Evolutionary conservation across 2,888 invertebrate species (phyloP), one percentile per base, ranked within the genome.

Genomic region (Seira musarum): DNA sequence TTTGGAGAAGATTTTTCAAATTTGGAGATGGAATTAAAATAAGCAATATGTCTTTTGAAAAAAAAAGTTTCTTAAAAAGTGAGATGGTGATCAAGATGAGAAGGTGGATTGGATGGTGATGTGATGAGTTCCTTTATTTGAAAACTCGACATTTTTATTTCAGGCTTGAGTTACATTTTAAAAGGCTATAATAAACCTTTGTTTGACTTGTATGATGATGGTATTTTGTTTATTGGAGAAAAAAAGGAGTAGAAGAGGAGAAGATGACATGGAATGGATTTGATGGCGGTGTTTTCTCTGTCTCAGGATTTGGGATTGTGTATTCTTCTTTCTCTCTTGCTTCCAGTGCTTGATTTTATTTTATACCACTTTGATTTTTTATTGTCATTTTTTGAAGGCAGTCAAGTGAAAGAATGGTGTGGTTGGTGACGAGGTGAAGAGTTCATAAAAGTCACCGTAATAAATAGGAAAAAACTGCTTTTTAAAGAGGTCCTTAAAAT

Each of bases 271-370:
- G 65, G 69, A 69, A 73, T 80, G 77, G 80, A 82, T 82, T 82
- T 82, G 82, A 82, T 82, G 80, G 80, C 82, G 82, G 82, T 74
- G 53, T 53, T 53, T 53, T 17, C 68, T 78, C 60, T 69, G 40
- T 74, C 53, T 74, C 63, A 72, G 30, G 35, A 49, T 24, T 57
- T 70, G 40, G 17, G 53, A 30, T 30, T 30, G 30, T 30, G 8
- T 30, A 30, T 30, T 8, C 8, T 30, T 8, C 30, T 30, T 30
- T 30, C 30, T 30, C 30, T 30, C 30, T 8, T 30, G n/a, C n/a
- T 30, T 30, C 30, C 30, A 30, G 8, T 30, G 30, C 30, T 30
- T 8, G 8, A 5, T 30, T 53, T 53, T 53, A 53, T 19, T 24
- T 60, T 66, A 35, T 53, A 19, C 24, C 21, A 25, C 40, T 40